phyloP scores from a whole-genome alignment of 2,888 invertebrate genomes.

The Troilus luridus region DNA sequence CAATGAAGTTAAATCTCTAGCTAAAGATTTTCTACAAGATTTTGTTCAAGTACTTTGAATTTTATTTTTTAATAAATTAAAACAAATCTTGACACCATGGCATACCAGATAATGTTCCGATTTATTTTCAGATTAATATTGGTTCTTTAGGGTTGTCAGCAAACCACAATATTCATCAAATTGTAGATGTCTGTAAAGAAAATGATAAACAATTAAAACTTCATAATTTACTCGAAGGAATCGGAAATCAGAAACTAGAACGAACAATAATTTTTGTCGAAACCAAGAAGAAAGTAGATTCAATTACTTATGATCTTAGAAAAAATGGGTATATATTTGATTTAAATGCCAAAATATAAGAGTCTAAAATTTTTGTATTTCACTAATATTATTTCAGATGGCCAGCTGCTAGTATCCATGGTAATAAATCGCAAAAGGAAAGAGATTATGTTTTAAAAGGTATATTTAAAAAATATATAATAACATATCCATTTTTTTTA shows the following conservation, averaged over 20 bases:
- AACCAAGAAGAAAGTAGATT: conserved; percentile 96
- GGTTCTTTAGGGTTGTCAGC: conserved; percentile 95
- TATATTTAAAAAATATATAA: conserved; percentile 47
- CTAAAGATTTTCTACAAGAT: conserved; percentile 95
- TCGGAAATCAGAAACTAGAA: conserved; percentile 92
- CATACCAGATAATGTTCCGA: not conserved
- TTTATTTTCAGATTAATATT: conserved; percentile 80
- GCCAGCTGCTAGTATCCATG: conserved; percentile 79
- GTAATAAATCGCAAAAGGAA: conserved; percentile 85
- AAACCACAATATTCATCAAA: conserved; percentile 93
- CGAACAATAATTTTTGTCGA: conserved; percentile 99
- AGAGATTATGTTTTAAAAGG: conserved; percentile 72
- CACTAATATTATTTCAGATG: conserved; percentile 59
- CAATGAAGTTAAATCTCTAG: conserved; percentile 94
- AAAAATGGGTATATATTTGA: conserved; percentile 80
- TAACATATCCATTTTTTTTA: too few species aligned
- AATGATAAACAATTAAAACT: conserved; percentile 92
- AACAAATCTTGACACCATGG: not conserved
- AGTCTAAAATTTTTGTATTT: too few species aligned
- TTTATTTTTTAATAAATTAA: not conserved
- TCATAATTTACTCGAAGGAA: conserved; percentile 88
- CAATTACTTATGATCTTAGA: conserved; percentile 90
- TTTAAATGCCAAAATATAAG: not conserved
- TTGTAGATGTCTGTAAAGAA: conserved; percentile 93
- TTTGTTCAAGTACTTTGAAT: conserved; percentile 81